Conservation (phyloP, 1,140 invertebrate species). For the Lethocerus indicus region DNA sequence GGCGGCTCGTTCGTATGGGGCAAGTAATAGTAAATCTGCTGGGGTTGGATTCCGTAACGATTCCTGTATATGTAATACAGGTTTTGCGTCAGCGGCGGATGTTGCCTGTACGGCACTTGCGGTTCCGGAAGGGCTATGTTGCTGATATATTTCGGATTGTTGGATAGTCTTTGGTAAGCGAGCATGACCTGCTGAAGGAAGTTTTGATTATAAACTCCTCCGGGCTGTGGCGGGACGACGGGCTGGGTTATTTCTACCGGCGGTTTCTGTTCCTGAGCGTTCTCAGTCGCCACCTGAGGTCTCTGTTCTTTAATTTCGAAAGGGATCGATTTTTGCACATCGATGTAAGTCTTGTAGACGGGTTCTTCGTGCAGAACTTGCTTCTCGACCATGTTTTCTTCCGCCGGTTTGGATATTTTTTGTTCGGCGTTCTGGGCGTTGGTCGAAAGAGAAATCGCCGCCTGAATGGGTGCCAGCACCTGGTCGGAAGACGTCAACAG, state of each 20-base stretch:
- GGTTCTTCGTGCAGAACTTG: conserved; percentile 12
- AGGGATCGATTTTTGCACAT: conserved; percentile 18
- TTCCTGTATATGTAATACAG: not conserved
- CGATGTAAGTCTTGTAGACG: conserved; percentile 15
- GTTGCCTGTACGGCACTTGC: not conserved
- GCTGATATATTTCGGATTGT: not conserved
- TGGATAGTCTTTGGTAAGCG: conserved; percentile 12
- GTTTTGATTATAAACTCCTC: too few species aligned
- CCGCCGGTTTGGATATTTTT: not conserved
- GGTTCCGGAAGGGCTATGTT: not conserved
- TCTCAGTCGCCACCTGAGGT: not conserved
- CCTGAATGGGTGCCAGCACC: conserved; percentile 28
- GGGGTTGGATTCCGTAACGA: not conserved
- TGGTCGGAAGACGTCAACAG: conserved; percentile 19
- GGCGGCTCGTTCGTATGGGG: not conserved
- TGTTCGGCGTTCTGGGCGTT: conserved; percentile 19
- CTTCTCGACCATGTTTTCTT: conserved; percentile 11
- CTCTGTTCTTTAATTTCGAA: conserved; percentile 13
- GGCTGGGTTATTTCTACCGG: not conserved
- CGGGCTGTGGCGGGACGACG: too few species aligned
- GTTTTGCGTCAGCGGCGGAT: not conserved
- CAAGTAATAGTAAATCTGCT: conserved; percentile 7
- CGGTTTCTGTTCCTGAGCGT: not conserved
- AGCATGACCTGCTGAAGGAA: conserved; percentile 11
- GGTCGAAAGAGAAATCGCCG: conserved; percentile 26